Evolutionary conservation across 2,888 invertebrate species (phyloP), one percentile per base, ranked within the genome.

Genomic region (Sicus ferrugineus): DNA sequence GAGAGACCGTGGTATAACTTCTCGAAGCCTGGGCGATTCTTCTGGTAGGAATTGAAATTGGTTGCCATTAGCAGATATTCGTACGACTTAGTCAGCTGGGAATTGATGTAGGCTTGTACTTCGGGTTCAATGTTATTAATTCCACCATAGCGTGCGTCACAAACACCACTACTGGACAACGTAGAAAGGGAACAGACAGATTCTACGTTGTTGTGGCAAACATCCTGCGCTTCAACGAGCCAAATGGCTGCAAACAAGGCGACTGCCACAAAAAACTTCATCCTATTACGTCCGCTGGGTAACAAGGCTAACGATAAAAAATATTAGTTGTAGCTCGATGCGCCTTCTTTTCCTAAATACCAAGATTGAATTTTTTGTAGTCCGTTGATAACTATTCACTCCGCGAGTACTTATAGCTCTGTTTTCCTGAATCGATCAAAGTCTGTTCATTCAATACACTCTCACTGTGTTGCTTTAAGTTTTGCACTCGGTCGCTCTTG

Each of bases 1-100:
- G 94, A 92, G 11, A 93, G 84, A 70, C 89, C 89, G 76, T 89
- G 89, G 86, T 92, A 93, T 11, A 93, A 84, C 79, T 90, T 91
- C 76, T 89, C 88, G 84, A 95, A 93, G 3, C 94, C 94, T 26
- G 87, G 89, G 34, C 94, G 88, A 85, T 93, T 91, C 31, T 90
- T 90, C 80, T 91, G 89, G 82, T 91, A 93, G 78, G 92, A 92
- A 77, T 90, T 91, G 84, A 91, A 94, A 83, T 92, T 90, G 0
- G 93, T 89, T 0, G 93, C 88, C 82, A 93, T 88, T 2, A 93
- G 85, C 11, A 94, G 86, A 77, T 91, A 93, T 72, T 93, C 91
- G 78, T 90, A 93, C 0, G 93, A 94, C n/a, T 90, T 87, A 67
- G 88, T 87, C 34, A 94, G 85, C 75, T 93, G 91, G 1, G 89